Evolutionary conservation across 30 jellyfish, hydroid and myxozoan species (phyloP).

Genomic region (Clytia hemisphaerica): DNA sequence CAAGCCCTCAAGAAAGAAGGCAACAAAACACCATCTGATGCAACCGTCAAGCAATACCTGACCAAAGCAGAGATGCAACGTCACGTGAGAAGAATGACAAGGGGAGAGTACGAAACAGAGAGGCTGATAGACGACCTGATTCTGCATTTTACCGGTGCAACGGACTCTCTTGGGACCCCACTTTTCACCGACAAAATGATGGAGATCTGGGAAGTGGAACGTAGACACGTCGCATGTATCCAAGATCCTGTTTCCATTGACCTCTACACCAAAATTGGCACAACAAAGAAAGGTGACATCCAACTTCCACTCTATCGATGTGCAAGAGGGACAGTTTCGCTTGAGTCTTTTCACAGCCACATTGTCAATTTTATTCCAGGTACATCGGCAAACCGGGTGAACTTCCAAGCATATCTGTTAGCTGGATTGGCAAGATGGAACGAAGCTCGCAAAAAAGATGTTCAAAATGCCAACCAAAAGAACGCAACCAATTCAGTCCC

Average conservation of each 20-base stretch:
- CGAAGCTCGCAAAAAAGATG: slow-evolving; percentile 15
- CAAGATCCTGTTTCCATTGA: slow-evolving; percentile 42
- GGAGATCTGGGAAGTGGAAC: slow-evolving; percentile 27
- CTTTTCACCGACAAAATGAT: slow-evolving; percentile 19
- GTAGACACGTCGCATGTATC: slow-evolving; percentile 40
- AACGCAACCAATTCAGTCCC: too few relatives aligned
- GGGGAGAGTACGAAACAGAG: slow-evolving; percentile 11
- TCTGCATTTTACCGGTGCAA: slow-evolving; percentile 12
- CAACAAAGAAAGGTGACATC: slow-evolving; percentile 20
- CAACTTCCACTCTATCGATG: slow-evolving; percentile 43
- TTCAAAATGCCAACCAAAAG: not conserved
- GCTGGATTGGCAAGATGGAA: slow-evolving; percentile 38
- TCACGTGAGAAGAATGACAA: slow-evolving; percentile 43
- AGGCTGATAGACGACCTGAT: slow-evolving; percentile 30
- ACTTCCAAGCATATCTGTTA: slow-evolving; percentile 34
- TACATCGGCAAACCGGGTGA: slow-evolving; percentile 28
- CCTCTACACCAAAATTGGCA: slow-evolving; percentile 26
- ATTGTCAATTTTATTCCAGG: slow-evolving; percentile 16
- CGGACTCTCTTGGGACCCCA: slow-evolving; percentile 53
- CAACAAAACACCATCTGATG: slow-evolving; percentile 15
- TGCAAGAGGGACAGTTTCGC: slow-evolving; percentile 45
- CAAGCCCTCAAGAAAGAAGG: slow-evolving; percentile 34
- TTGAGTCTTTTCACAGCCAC: slow-evolving; percentile 26
- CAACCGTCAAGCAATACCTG: slow-evolving; percentile 16
- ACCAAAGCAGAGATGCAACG: slow-evolving; percentile 18